Evolutionary conservation across 2,888 invertebrate genomes (phyloP), one percentile per base, ranked within the genome.

Genomic region (Harpalus rufipes): DNA sequence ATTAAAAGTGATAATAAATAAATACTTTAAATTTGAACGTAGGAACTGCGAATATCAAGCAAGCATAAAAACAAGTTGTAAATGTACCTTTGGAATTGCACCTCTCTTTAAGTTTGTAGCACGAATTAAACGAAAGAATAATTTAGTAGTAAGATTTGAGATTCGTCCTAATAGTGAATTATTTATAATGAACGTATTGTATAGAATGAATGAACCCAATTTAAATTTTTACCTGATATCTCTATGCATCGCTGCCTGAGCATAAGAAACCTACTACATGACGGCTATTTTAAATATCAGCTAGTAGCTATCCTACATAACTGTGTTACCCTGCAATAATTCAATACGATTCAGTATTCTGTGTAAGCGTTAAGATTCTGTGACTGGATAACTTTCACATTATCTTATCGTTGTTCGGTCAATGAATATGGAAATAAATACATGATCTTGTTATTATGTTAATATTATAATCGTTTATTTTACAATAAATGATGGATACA

Each of bases 401-500:
- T 32, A 72, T 72, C 81, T 81, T 81, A 21, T 21, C 56, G 68
- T 81, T 72, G 41, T 68, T 65, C 68, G 72, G 68, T 65, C 44
- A 44, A 80, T 80, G 80, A 81, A 56, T 72, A 76, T 83, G 74
- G 68, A 82, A 83, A 78, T 84, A 41, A 78, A 84, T 63, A 78
- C 84, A 84, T 84, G 84, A 65, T 84, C 84, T 84, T 84, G 83
- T 84, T 85, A 72, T 85, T 85, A 80, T 85, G 85, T 85, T 85
- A 84, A 56, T 84, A 85, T 85, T 84, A 84, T 85, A 59, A 85
- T 85, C 82, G 85, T 85, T 85, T 85, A 85, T 85, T 85, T 85
- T 85, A 83, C 85, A 85, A 85, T 85, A 85, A 85, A 85, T 83
- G 81, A 85, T 83, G 79, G 76, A 81, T 63, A 63, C 63, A 63